Evolutionary conservation across 2,797 vertebrate genomes (phyloP), one percentile per base, ranked within the genome.

Genomic region (Octomys mimax): DNA sequence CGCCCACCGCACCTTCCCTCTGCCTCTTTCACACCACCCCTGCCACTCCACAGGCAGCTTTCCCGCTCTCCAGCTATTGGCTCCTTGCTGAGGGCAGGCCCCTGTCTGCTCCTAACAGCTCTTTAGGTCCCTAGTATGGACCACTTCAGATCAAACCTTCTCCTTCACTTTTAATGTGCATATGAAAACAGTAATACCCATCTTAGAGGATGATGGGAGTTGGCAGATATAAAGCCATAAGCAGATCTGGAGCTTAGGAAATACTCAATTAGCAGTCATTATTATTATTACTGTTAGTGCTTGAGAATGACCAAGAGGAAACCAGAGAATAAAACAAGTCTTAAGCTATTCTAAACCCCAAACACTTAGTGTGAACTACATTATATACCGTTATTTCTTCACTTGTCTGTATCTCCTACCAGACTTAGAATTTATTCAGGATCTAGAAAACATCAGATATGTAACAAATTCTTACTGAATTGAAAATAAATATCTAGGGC

Each of bases 401-500:
- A 85, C 33, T 36, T 78, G 28, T 71, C 26, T 84, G 14, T 59
- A 46, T 62, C 64, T 81, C 28, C 77, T 39, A 36, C 26, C 22
- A 92, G 82, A 94, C 59, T 31, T 81, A 12, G 11, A 94, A 91
- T 10, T 87, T 49, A 87, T 36, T 86, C 90, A 82, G 33, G 33
- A 39, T 89, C 75, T 87, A 92, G 59, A 84, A 95, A 96, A 89
- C 0, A 77, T 78, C 3, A 88, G 14, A 22, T 57, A 89, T 54
- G 6, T 39, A 83, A 92, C 26, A 82, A 92, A 80, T 77, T 57
- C 83, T 91, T 81, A 90, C 0, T 92, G 39, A 94, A 70, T 62
- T 84, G 12, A 6, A 62, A 89, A 86, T 77, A 70, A 52, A 1
- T 36, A 78, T 94, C 11, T 88, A 93, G 75, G 54, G 54, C 14